These are phyloP conservation scores for Tinamus major DNA, from an alignment of 2,797 vertebrate species.

Conservation along the genomic window DNA sequence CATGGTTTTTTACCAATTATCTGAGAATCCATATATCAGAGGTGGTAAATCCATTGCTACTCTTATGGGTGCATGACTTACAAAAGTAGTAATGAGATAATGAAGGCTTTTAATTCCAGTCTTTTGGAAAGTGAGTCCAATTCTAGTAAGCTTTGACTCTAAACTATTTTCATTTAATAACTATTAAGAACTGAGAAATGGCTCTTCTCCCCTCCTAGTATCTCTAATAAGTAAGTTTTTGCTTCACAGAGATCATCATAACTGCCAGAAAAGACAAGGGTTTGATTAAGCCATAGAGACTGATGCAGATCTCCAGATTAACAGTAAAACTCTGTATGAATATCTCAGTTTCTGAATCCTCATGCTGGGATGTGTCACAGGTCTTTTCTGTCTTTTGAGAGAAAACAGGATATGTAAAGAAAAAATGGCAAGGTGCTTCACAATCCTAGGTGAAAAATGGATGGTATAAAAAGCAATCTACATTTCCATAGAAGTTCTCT, in stretches of 20 bases:
- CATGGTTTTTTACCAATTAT: background rate
- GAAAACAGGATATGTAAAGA: background rate
- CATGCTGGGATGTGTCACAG: background rate
- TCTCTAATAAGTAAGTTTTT: background rate
- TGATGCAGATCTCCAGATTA: background rate
- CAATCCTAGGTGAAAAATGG: background rate
- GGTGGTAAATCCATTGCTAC: background rate
- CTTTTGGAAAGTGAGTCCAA: background rate
- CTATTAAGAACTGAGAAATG: background rate
- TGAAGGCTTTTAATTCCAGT: background rate
- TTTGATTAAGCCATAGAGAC: background rate
- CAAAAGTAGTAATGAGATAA: background rate
- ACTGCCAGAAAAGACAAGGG: background rate
- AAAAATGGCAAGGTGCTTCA: background rate
- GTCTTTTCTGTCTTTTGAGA: background rate
- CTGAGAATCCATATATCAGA: background rate
- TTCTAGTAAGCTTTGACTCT: background rate
- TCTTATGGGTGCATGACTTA: background rate
- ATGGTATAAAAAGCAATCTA: background rate
- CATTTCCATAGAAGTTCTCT: background rate
- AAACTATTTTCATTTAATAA: conserved; percentile 10
- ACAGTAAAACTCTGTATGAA: background rate
- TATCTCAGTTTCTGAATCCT: background rate
- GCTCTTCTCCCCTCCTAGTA: background rate
- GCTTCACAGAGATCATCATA: background rate